A percentile compares a stretch with the other conserved stretches of the same genome.
Conservation (phyloP, 2,797 vertebrate genomes). For the Xyrichtys novacula region DNA sequence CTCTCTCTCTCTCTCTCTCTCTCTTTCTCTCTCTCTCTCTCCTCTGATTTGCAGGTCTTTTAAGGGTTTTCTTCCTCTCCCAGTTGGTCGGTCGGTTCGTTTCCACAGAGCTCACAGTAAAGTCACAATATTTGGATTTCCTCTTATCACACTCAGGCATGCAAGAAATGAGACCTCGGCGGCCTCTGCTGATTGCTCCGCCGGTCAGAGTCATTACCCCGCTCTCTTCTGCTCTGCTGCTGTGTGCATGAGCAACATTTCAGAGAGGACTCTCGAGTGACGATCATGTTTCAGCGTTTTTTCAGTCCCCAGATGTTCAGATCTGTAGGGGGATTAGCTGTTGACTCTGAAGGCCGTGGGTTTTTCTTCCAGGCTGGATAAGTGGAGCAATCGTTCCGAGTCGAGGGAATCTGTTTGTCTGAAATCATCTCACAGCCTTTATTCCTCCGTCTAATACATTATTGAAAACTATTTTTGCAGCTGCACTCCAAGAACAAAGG, state of each 20-base stretch:
- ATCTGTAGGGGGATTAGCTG: conserved; percentile 31
- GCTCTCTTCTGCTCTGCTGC: conserved; percentile 43
- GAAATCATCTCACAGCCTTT: conserved; percentile 72
- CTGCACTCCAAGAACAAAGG: conserved; percentile 76
- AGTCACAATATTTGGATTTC: conserved; percentile 62
- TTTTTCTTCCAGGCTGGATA: conserved; percentile 35
- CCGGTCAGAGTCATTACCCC: conserved; percentile 60
- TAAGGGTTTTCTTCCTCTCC: background rate
- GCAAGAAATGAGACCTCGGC: conserved; percentile 65
- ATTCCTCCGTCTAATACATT: conserved; percentile 79
- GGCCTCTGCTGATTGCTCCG: conserved; percentile 65
- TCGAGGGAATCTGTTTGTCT: conserved; percentile 59
- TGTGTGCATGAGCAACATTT: conserved; percentile 31
- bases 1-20: conserved; percentile 29
- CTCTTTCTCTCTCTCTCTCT: conserved; percentile 30
- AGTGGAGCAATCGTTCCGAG: conserved; percentile 54
- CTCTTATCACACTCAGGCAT: conserved; percentile 67
- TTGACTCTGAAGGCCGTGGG: conserved; percentile 36
- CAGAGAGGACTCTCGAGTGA: conserved; percentile 24
- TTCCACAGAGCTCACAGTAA: conserved; percentile 59
- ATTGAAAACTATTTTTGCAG: conserved; percentile 81
- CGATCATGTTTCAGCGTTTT: conserved; percentile 26
- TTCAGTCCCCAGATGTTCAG: conserved; percentile 21
- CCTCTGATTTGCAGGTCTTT: conserved; percentile 35
- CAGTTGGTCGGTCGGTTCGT: background rate